A percentile compares a stretch with the other conserved stretches of the same genome.
Conservation (phyloP, 92 coral and sea anemone genomes). For the Parazoanthus atlanticus region DNA sequence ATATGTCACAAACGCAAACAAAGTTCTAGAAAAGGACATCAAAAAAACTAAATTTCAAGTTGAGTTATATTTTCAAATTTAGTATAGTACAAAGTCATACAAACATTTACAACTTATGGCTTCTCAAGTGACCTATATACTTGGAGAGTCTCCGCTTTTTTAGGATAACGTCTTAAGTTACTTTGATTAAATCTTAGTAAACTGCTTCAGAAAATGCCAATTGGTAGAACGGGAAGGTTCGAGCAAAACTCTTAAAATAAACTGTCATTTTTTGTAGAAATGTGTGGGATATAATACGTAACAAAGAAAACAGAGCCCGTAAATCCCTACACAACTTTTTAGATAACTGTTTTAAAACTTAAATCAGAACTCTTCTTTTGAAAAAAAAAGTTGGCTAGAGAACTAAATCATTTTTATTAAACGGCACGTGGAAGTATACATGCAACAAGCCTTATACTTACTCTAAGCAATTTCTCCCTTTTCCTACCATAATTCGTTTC, state of each 20-base stretch:
- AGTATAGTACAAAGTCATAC: too few relatives aligned
- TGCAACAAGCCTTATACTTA: background rate
- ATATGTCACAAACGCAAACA: background rate
- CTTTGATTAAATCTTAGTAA: too few relatives aligned
- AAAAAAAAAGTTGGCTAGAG: too few relatives aligned
- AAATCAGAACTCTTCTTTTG: too few relatives aligned
- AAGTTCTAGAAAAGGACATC: too few relatives aligned
- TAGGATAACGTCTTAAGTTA: background rate
- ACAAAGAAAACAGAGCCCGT: too few relatives aligned
- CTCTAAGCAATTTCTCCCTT: constrained; percentile 21
- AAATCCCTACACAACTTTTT: background rate
- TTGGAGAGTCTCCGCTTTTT: too few relatives aligned
- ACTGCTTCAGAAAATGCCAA: background rate
- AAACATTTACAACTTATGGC: background rate
- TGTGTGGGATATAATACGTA: background rate
- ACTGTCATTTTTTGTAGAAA: background rate
- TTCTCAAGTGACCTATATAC: background rate
- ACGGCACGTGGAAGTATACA: too few relatives aligned
- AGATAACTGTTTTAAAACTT: too few relatives aligned
- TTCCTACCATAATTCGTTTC: constrained; percentile 27
- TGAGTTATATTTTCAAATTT: background rate
- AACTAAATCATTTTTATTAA: too few relatives aligned
- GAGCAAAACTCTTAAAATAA: too few relatives aligned
- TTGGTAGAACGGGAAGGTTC: background rate
- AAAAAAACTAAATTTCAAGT: background rate